Conservation (phyloP, 2,888 invertebrate species). For the Nomada ferruginata region DNA sequence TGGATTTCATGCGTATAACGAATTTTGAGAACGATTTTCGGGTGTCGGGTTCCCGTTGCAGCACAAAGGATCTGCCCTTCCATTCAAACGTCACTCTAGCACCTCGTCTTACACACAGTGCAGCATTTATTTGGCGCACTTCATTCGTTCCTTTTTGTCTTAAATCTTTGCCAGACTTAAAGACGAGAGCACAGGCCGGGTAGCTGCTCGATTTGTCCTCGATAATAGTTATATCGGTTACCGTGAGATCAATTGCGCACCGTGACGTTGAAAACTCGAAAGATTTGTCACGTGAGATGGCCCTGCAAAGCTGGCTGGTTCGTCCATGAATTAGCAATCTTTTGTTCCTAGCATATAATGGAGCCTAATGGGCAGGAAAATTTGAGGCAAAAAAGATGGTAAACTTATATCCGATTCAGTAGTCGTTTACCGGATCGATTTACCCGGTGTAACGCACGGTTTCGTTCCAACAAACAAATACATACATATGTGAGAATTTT, state of each 20-base stretch:
- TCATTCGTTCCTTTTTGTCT: slow-evolving; percentile 76
- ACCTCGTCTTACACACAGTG: slow-evolving; percentile 79
- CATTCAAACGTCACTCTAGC: slow-evolving; percentile 84
- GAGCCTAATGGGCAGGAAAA: slow-evolving; percentile 29
- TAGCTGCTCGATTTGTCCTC: slow-evolving; percentile 48
- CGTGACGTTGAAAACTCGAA: slow-evolving; percentile 23
- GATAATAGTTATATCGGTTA: slow-evolving; percentile 50
- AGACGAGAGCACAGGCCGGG: slow-evolving; percentile 70
- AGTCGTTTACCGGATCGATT: no score
- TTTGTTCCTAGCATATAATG: slow-evolving; percentile 48
- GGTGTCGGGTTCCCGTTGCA: slow-evolving; percentile 81
- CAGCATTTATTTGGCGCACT: slow-evolving; percentile 76
- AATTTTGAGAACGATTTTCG: slow-evolving; percentile 83
- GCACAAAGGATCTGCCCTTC: slow-evolving; percentile 79
- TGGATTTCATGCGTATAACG: slow-evolving; percentile 61
- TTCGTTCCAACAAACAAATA: background rate
- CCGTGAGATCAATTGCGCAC: slow-evolving; percentile 39
- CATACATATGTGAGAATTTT: no score
- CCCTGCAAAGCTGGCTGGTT: slow-evolving; percentile 8
- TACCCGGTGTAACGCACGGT: no score
- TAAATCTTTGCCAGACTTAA: slow-evolving; percentile 77
- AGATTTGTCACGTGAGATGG: slow-evolving; percentile 9
- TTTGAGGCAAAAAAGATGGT: background rate
- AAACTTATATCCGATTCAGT: no score
- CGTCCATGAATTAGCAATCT: slow-evolving; percentile 33